A percentile compares a stretch with the other conserved stretches of the same genome.
phyloP scores from a whole-genome alignment of 2,797 vertebrate genomes.

The Fratercula arctica region DNA sequence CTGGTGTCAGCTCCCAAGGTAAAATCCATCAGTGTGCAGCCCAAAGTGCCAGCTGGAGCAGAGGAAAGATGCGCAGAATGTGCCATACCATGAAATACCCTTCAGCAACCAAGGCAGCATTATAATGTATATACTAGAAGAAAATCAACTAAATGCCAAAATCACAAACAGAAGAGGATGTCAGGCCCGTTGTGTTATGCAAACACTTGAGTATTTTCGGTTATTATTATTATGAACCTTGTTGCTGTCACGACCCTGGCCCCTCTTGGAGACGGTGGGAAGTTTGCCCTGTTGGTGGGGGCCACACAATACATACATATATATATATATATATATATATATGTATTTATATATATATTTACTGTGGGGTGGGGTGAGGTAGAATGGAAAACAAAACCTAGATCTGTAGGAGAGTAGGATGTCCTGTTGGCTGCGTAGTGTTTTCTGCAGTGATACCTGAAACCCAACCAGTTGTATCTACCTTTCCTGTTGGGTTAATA shows the following conservation, averaged over 20 bases:
- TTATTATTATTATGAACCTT: not conserved
- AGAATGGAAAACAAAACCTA: not conserved
- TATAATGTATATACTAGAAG: not conserved
- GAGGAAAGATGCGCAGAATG: not conserved
- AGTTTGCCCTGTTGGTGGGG: not conserved
- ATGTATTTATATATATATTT: accelerated
- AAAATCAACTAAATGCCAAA: not conserved
- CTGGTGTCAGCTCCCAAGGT: not conserved
- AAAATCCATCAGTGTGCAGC: not conserved
- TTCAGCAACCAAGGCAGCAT: not conserved
- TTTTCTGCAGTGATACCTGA: not conserved
- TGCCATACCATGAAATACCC: not conserved
- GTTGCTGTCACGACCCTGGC: accelerated
- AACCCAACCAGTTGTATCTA: not conserved
- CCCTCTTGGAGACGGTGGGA: not conserved
- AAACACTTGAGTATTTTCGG: not conserved
- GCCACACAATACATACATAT: accelerated
- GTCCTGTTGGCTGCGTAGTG: not conserved
- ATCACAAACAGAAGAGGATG: not conserved
- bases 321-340: accelerated
- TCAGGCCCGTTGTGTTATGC: accelerated
- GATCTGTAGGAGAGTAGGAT: not conserved
- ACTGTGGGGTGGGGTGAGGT: not conserved
- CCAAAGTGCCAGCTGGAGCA: not conserved
- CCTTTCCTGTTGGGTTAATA: slow-evolving; percentile 2